Evolutionary conservation across 2,797 vertebrate species (phyloP).

Genomic region (Lindbergichthys nudifrons): DNA sequence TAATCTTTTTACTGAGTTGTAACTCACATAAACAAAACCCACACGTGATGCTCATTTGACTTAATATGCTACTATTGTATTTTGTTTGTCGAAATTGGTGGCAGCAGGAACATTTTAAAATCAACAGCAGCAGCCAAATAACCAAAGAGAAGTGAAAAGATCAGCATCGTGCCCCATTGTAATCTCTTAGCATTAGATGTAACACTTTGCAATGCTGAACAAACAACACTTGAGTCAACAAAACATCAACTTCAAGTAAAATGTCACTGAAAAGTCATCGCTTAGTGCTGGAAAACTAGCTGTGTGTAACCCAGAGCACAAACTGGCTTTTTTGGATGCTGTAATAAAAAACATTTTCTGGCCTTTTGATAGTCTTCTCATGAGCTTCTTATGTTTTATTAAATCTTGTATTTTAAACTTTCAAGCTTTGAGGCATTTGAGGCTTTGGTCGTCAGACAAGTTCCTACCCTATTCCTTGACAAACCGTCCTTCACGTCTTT

Average conservation of each 20-base stretch:
- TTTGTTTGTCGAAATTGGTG: neutral
- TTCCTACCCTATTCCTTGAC: neutral
- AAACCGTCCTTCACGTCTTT: neutral
- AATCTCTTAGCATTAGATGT: constrained; percentile 15
- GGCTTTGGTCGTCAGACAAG: neutral
- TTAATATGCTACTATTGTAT: neutral
- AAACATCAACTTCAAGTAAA: constrained; percentile 27
- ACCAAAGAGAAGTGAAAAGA: constrained; percentile 17
- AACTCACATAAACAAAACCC: neutral
- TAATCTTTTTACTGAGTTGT: neutral
- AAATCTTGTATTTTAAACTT: neutral
- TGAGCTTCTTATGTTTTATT: neutral
- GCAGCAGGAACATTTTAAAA: constrained; percentile 10
- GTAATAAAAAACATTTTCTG: neutral
- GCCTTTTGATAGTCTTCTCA: neutral
- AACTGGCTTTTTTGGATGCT: neutral
- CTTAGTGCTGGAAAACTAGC: neutral
- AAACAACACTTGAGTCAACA: constrained; percentile 55
- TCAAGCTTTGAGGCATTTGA: neutral
- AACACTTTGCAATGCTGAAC: constrained; percentile 25
- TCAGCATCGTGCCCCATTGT: constrained; percentile 10
- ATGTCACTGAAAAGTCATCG: constrained; percentile 48
- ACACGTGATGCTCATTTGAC: neutral
- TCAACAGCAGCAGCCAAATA: constrained; percentile 7
- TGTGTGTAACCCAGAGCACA: neutral